Percentiles rank a stretch among this genome's conserved stretches.
Evolutionary conservation across 2,113 vertebrate genomes (phyloP).

Genomic region (Sigmodon hispidus): DNA sequence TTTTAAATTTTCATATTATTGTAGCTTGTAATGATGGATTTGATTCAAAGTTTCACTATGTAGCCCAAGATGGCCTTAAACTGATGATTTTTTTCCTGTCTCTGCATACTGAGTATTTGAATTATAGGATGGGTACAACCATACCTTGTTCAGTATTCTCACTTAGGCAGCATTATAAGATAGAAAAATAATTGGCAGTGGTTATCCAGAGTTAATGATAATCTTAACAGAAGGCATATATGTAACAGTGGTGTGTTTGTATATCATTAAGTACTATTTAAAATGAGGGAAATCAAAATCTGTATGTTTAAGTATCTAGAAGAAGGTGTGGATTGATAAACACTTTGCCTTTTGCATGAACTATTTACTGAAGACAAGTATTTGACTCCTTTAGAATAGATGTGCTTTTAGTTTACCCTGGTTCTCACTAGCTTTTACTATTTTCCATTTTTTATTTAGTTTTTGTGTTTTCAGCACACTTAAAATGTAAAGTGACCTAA

Average conservation of each 20-base stretch:
- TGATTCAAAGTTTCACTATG: background rate
- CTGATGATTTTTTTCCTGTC: background rate
- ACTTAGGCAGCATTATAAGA: slow-evolving; percentile 4
- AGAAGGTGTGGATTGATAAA: background rate
- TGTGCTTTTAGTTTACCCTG: background rate
- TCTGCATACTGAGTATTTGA: background rate
- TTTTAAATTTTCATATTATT: background rate
- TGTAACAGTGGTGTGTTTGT: background rate
- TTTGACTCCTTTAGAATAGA: background rate
- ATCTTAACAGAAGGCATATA: slow-evolving; percentile 6
- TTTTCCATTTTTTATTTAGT: background rate
- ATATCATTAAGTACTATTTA: slow-evolving; percentile 17
- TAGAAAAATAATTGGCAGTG: background rate
- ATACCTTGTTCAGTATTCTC: background rate
- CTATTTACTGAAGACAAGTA: background rate
- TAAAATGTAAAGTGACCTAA: slow-evolving; percentile 13
- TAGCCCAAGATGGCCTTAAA: background rate
- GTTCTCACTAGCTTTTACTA: slow-evolving; percentile 10
- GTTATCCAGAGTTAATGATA: slow-evolving; percentile 7
- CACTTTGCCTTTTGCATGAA: background rate
- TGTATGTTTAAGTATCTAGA: background rate
- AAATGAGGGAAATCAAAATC: background rate
- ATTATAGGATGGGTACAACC: background rate
- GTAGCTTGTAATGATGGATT: background rate
- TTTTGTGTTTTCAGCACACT: slow-evolving; percentile 19